A percentile compares a stretch with the other conserved stretches of the same genome.
Conservation (phyloP, 1,140 invertebrate genomes). For the Planococcus citri region DNA sequence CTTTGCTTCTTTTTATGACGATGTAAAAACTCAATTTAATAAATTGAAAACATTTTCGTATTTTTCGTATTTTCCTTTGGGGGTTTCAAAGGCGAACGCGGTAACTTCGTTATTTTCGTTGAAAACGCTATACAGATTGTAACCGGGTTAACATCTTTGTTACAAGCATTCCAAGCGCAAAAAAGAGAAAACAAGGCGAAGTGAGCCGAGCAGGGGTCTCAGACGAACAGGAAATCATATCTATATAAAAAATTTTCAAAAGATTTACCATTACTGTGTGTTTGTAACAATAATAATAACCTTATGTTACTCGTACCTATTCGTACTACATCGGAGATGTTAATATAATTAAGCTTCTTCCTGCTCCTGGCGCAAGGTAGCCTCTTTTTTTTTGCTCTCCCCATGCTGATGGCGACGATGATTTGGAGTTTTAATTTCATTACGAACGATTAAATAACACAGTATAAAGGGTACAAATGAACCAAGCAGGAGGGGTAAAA, state of each 20-base stretch:
- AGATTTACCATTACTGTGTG: too few relatives aligned
- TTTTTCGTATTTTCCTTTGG: slow-evolving; percentile 7
- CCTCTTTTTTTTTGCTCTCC: too few relatives aligned
- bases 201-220: too few relatives aligned
- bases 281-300: too few relatives aligned
- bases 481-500: too few relatives aligned
- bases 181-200: not conserved
- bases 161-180: not conserved
- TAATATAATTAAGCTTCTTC: too few relatives aligned
- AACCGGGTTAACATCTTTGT: not conserved
- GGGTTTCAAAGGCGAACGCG: not conserved
- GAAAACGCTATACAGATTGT: not conserved
- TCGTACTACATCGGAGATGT: too few relatives aligned
- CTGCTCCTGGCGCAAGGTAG: too few relatives aligned
- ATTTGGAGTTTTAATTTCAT: not conserved
- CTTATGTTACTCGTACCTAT: too few relatives aligned
- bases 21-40: slow-evolving; percentile 8
- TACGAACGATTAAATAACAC: not conserved
- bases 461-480: not conserved
- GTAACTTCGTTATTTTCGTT: slow-evolving; percentile 3
- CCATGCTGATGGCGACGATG: not conserved
- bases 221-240: not conserved
- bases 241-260: not conserved
- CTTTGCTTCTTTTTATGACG: slow-evolving; percentile 3
- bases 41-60: slow-evolving; percentile 4